Conservation (phyloP, 2,797 vertebrate genomes). For the Onychomys leucogaster region DNA sequence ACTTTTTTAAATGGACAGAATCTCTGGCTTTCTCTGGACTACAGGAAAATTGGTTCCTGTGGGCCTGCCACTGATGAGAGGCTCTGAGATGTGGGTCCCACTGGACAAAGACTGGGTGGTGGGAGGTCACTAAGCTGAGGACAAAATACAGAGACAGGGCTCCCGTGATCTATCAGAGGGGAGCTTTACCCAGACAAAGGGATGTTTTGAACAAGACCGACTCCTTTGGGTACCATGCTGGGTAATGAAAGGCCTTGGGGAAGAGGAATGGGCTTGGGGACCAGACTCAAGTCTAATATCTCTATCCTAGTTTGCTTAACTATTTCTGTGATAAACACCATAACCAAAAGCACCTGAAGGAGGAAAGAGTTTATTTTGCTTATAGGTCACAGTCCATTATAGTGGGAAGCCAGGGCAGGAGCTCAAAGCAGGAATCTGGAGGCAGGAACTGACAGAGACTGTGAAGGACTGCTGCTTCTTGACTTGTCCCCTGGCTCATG, state of each 20-base stretch:
- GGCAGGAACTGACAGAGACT: neutral
- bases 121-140: neutral
- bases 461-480: neutral
- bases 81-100: neutral
- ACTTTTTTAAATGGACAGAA: slow-evolving; percentile 64
- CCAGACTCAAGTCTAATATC: neutral
- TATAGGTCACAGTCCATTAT: neutral
- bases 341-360: neutral
- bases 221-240: neutral
- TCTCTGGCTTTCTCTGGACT: slow-evolving; percentile 39
- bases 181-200: neutral
- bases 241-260: neutral
- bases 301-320: neutral
- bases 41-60: slow-evolving; percentile 10
- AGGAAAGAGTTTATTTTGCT: neutral
- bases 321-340: neutral
- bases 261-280: neutral
- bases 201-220: neutral
- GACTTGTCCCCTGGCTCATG: neutral
- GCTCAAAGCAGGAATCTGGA: neutral
- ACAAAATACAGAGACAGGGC: neutral
- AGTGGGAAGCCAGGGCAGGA: neutral
- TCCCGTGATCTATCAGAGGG: neutral
- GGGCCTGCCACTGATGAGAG: slow-evolving; percentile 32
- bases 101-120: neutral